Evolutionary conservation across 1,140 invertebrate genomes (phyloP).

Genomic region (Goniozus legneri): DNA sequence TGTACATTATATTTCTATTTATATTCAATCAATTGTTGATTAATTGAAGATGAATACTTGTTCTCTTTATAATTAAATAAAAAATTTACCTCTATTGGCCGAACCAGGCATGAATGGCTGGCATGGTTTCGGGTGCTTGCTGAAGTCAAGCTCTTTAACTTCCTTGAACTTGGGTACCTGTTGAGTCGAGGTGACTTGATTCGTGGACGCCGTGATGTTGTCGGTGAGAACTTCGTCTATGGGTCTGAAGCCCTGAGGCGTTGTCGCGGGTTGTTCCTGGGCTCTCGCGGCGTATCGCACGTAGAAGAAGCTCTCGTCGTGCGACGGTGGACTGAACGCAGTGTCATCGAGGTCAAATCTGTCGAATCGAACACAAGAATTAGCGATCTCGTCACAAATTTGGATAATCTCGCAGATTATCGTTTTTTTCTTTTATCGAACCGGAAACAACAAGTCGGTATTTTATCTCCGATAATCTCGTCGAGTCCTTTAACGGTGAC

Average conservation of each 20-base stretch:
- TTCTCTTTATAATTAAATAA: not conserved
- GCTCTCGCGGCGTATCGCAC: conserved; percentile 58
- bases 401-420: not conserved
- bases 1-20: too few relatives aligned
- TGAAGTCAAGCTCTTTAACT: conserved; percentile 56
- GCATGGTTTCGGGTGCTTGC: conserved; percentile 64
- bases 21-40: too few relatives aligned
- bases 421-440: not conserved
- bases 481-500: not conserved
- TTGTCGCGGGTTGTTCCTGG: conserved; percentile 19
- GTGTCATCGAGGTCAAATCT: conserved; percentile 68
- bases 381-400: not conserved
- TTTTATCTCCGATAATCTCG: not conserved
- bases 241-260: conserved; percentile 34
- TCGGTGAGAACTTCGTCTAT: conserved; percentile 37
- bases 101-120: conserved; percentile 58
- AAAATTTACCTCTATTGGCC: conserved; percentile 29
- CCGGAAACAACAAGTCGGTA: conserved; percentile 7
- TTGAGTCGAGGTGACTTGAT: conserved; percentile 22
- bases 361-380: conserved; percentile 36
- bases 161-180: conserved; percentile 26
- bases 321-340: conserved; percentile 66
- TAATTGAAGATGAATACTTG: too few relatives aligned
- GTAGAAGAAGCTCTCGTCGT: conserved; percentile 69
- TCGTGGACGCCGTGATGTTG: conserved; percentile 20